phyloP scores from a whole-genome alignment of 1,140 invertebrate species.

The Lasioglossum baleicum region DNA sequence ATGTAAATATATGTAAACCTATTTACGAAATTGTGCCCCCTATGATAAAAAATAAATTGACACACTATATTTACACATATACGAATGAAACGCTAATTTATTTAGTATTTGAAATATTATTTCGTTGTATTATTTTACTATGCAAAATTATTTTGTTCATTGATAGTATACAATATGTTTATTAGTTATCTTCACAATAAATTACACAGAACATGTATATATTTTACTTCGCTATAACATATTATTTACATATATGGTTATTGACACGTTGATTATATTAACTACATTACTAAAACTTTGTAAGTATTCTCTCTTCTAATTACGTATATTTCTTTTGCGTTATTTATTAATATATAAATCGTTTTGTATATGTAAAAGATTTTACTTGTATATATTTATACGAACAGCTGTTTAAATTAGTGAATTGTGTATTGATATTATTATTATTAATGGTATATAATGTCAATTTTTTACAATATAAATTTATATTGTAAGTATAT shows the following conservation, averaged over 20 bases:
- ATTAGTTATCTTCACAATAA: background rate
- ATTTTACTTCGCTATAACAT: background rate
- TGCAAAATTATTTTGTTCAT: background rate
- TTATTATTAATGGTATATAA: background rate
- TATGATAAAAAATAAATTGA: background rate
- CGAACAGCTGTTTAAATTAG: background rate
- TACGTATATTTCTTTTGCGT: background rate
- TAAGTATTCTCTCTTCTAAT: slow-evolving; percentile 9
- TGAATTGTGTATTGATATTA: background rate
- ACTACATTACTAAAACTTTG: background rate
- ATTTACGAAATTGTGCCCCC: background rate
- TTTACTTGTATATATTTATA: background rate
- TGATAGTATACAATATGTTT: background rate
- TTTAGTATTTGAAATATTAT: background rate
- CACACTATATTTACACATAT: too few relatives aligned
- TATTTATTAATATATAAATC: background rate
- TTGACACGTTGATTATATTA: background rate
- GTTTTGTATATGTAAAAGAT: background rate
- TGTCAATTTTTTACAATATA: background rate
- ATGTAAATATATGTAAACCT: background rate
- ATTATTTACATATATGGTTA: background rate
- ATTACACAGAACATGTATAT: background rate
- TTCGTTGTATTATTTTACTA: background rate
- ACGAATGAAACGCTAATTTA: background rate
- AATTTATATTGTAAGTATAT: too few relatives aligned